These are phyloP conservation scores for Charaxes varanes DNA, from an alignment of 1,140 invertebrate genomes.

Conservation along the genomic window DNA sequence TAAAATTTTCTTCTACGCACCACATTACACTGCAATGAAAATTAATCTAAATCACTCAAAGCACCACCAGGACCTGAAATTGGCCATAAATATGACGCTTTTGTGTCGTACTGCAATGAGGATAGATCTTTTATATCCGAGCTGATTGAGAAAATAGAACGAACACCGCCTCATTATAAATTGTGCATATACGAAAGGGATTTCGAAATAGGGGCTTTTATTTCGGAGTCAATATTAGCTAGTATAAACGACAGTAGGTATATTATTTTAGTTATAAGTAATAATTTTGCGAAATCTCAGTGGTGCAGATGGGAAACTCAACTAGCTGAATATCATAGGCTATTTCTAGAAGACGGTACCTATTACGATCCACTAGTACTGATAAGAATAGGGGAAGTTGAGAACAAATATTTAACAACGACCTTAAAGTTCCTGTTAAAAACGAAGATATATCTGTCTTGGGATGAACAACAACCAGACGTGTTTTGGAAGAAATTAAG, in stretches of 20 bases:
- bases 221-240: constrained; percentile 77
- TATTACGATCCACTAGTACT: constrained; percentile 75
- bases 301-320: constrained; percentile 82
- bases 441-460: constrained; percentile 77
- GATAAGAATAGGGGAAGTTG: constrained; percentile 75
- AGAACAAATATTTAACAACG: constrained; percentile 70
- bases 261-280: constrained; percentile 78
- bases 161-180: constrained; percentile 70
- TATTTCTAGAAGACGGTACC: constrained; percentile 68
- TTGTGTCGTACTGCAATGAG: constrained; percentile 79
- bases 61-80: constrained; percentile 20
- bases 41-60: too few species aligned
- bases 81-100: constrained; percentile 77
- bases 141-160: constrained; percentile 75
- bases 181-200: constrained; percentile 80
- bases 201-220: constrained; percentile 77
- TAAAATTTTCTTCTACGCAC: too few species aligned
- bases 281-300: constrained; percentile 78
- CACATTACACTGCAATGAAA: too few species aligned
- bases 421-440: constrained; percentile 76
- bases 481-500: constrained; percentile 72
- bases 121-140: constrained; percentile 77
- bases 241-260: constrained; percentile 76
- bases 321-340: constrained; percentile 74
- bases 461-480: constrained; percentile 69